These are phyloP conservation scores for Coelopa pilipes DNA, from an alignment of 2,888 invertebrate species.

Conservation along the genomic window DNA sequence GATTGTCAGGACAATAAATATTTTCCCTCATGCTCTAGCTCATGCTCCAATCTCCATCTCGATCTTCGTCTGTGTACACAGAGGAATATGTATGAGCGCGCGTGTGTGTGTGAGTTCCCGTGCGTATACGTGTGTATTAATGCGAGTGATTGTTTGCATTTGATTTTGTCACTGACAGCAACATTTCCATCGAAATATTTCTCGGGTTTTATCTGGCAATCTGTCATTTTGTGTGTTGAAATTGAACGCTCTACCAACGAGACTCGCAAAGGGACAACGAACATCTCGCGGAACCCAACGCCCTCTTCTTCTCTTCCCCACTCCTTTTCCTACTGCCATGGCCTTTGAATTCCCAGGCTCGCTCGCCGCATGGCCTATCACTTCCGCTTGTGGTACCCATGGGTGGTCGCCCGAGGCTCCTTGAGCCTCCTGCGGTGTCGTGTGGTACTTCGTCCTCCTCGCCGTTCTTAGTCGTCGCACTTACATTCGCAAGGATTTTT, in stretches of 20 bases:
- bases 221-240: constrained; percentile 19
- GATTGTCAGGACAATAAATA: background rate
- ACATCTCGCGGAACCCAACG: too few relatives aligned
- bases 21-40: background rate
- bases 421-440: too few relatives aligned
- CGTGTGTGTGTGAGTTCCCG: background rate
- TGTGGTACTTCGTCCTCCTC: too few relatives aligned
- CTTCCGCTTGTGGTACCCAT: background rate
- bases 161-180: background rate
- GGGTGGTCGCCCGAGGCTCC: background rate
- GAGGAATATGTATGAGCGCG: background rate
- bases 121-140: background rate
- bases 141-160: background rate
- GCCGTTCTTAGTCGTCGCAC: too few relatives aligned
- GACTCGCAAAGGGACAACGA: background rate
- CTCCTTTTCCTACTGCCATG: background rate
- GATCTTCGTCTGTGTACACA: background rate
- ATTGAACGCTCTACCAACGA: background rate
- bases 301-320: too few relatives aligned
- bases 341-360: background rate
- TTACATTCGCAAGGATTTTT: background rate
- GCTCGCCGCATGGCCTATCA: too few relatives aligned
- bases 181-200: background rate
- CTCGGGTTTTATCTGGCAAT: constrained; percentile 13
- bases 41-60: background rate